Base-by-base conservation (phyloP, 2,797 vertebrate species). In the Hydrolagus colliei region DNA sequence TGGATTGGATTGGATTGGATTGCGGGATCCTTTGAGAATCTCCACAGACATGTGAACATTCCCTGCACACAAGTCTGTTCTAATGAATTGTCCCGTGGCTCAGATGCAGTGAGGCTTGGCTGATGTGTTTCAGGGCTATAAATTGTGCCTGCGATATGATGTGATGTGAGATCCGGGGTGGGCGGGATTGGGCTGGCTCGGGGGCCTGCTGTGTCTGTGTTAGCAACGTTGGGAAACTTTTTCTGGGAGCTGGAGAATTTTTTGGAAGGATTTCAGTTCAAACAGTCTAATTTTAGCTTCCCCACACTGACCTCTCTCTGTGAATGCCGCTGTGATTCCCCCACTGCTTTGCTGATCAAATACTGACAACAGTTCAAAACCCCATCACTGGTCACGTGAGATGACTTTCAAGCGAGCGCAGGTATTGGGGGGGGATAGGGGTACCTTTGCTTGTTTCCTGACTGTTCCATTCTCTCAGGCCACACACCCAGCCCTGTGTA, bases 201-300 rank as follows among this genome's bases (percentile, higher is more conserved):
- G 27, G 68, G 27, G 35, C 71, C 52, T 84, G 71, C 41, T 52
- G 41, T 84, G 67, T 82, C 79, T 82, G 27, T 52, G 6, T 52
- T 52, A 52, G 41, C 41, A 52, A 52, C 6, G 41, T 52, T 52
- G 41, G 41, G 41, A 52, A 27, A 68, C 79, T 84, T 63, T 71
- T 67, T 16, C 79, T 84, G 65, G 67, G 65, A 8, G 63, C 79
- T 84, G 79, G 79, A 35, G 71, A 84, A 84, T 27, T 67, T 67
- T 82, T 84, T 84, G 79, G 79, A 84, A 41, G 32, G 65, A 84
- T 84, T 84, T 84, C 79, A 84, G 79, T 84, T 84, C 65, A 84
- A 84, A 71, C 52, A 27, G 18, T 84, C 79, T 84, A 84, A 84
- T 84, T 84, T 84, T 84, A 84, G 79, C 67, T 71, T 27, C 65